phyloP scores from a whole-genome alignment of 1,140 invertebrate species.

The Eupristina koningsbergeri region DNA sequence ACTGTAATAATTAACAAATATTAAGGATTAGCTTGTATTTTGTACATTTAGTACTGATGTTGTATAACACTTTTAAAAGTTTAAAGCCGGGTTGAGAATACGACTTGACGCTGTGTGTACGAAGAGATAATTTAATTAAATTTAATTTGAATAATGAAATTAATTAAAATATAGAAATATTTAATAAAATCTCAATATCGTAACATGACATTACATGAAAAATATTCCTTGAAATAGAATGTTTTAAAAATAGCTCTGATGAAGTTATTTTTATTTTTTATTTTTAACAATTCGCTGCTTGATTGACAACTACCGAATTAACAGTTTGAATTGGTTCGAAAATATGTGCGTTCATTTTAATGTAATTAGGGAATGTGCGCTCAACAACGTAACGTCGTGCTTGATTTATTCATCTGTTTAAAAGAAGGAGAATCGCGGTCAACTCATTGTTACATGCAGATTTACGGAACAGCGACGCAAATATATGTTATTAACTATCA shows the following conservation, averaged over 20 bases:
- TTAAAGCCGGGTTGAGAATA: not conserved
- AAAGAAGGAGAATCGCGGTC: not conserved
- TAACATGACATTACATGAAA: not conserved
- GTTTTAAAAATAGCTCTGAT: not conserved
- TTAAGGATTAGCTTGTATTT: not conserved
- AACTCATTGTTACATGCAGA: not conserved
- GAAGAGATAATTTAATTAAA: not conserved
- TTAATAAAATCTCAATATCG: not conserved
- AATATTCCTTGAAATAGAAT: not conserved
- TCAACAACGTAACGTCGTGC: not conserved
- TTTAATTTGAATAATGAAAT: not conserved
- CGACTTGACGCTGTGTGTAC: too few species aligned
- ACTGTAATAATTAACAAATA: not conserved
- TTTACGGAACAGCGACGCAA: not conserved
- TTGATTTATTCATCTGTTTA: not conserved
- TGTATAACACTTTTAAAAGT: not conserved
- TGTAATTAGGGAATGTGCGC: not conserved
- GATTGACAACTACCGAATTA: not conserved
- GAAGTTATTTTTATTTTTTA: not conserved
- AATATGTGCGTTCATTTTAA: not conserved
- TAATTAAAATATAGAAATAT: not conserved
- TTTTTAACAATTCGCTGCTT: not conserved
- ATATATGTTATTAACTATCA: not conserved
- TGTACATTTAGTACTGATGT: not conserved
- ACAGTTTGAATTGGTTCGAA: not conserved